Evolutionary conservation across 2,113 vertebrate species (phyloP), one percentile per base, ranked within the genome.

Genomic region (Salvelinus alpinus): DNA sequence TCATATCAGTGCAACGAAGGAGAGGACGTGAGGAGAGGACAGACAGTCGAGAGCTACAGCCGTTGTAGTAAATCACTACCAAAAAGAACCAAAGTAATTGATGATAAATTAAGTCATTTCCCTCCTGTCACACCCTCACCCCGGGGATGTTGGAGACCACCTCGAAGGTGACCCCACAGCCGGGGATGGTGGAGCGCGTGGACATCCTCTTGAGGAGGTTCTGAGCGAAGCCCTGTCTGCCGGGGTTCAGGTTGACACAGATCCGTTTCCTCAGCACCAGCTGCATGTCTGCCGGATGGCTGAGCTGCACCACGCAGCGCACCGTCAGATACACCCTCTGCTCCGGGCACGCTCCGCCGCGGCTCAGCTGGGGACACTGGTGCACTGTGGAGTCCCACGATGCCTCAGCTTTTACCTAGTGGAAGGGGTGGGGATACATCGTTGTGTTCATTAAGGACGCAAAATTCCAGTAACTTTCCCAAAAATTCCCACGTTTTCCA

Each of bases 121-220:
- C 8, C 2, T 64, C 60, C 60, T 13, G 8, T 64, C 60, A 22
- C 38, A 44, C 12, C 51, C 86, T 86, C 71, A 99, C 98, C 95
- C 96, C 97, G 13, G 98, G 97, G 80, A 99, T 97, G 91, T 99
- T 99, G 81, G 98, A 99, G 84, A 99, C 98, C 12, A 98, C 95
- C 89, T 99, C 98, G 59, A 98, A 98, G 77, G 96, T 98, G 85
- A 99, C 94, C 5, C 97, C 98, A 38, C 95, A 97, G 88, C 95
- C 95, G 47, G 96, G 95, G 84, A 99, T 94, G 73, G 94, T 96
- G 86, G 96, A 98, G 77, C 96, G 93, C 25, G 95, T 94, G 31
- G 97, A 97, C 96, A 99, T 99, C 80, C 96, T 93, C 48, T 91
- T 94, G 29, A 99, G 91, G 47, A 99, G 91, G 78, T 94, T 99